These are phyloP conservation scores for Scarus forsteni DNA, from an alignment of 2,797 vertebrate species.

Conservation along the genomic window DNA sequence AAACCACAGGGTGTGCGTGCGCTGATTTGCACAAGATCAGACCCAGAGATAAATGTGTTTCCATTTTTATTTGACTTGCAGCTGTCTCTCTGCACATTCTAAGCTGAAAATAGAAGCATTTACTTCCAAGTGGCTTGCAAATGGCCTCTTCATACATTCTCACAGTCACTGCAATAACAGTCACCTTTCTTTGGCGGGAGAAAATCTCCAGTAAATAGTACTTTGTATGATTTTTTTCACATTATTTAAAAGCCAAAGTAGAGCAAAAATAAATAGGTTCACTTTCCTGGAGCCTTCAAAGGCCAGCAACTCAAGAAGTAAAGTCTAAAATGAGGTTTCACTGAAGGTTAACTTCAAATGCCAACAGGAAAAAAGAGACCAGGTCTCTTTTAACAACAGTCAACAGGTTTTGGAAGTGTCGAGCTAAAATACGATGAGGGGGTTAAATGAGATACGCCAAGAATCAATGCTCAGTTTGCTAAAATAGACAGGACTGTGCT, in stretches of 20 bases:
- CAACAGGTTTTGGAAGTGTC: constrained; percentile 28
- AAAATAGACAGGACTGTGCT: constrained; percentile 1
- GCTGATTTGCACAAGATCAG: not conserved
- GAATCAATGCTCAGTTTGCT: not conserved
- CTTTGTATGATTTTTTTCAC: constrained; percentile 37
- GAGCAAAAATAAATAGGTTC: constrained; percentile 35
- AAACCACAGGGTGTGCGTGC: too few species aligned
- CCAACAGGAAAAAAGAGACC: constrained; percentile 29
- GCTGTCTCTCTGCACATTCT: constrained; percentile 4
- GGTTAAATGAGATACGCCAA: not conserved
- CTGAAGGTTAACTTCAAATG: constrained; percentile 33
- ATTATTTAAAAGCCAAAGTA: constrained; percentile 10
- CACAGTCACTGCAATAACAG: not conserved
- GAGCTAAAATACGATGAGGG: not conserved
- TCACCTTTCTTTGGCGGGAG: constrained; percentile 3
- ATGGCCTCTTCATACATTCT: not conserved
- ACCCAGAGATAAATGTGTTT: not conserved
- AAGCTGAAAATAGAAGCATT: not conserved
- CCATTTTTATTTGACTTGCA: not conserved
- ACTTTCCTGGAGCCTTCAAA: constrained; percentile 37
- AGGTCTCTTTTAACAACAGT: constrained; percentile 5
- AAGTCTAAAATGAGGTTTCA: constrained; percentile 21
- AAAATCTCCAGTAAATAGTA: constrained; percentile 12
- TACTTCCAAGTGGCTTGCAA: constrained; percentile 6
- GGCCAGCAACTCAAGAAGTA: constrained; percentile 51